phyloP scores from a whole-genome alignment of 2,113 vertebrate genomes.

The Callipepla californica region DNA sequence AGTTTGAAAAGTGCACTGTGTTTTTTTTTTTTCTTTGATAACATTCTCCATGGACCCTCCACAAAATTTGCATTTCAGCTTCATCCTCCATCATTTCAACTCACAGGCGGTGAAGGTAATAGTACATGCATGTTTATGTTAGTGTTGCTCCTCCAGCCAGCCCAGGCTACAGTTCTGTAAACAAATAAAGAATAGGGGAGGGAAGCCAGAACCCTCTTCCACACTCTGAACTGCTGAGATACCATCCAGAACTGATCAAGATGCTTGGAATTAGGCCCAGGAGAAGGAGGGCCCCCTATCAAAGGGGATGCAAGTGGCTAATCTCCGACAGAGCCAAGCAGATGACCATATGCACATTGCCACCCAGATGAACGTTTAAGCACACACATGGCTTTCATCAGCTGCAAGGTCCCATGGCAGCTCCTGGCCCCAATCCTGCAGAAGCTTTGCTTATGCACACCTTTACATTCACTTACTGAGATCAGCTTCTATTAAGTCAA shows the following conservation, averaged over 20 bases:
- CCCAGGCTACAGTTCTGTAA: not conserved
- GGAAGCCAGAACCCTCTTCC: not conserved
- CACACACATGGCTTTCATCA: not conserved
- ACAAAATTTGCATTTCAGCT: not conserved
- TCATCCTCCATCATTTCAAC: not conserved
- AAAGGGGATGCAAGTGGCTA: not conserved
- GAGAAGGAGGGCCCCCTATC: not conserved
- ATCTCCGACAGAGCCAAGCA: not conserved
- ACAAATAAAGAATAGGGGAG: not conserved
- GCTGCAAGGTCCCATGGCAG: not conserved
- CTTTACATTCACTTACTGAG: not conserved
- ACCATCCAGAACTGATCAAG: not conserved
- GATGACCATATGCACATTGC: not conserved
- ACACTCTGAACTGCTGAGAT: not conserved
- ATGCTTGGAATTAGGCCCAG: not conserved
- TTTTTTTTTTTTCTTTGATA: not conserved
- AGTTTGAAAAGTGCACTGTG: not conserved
- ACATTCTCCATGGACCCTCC: rapidly evolving
- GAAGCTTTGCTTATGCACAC: not conserved
- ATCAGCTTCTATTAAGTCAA: not conserved
- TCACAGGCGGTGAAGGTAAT: not conserved
- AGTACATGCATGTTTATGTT: too few species aligned
- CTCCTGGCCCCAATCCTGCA: not conserved
- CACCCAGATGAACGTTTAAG: not conserved
- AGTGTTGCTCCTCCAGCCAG: not conserved